Base-by-base conservation (phyloP, 2,113 vertebrate species). In the Strix aluco region DNA sequence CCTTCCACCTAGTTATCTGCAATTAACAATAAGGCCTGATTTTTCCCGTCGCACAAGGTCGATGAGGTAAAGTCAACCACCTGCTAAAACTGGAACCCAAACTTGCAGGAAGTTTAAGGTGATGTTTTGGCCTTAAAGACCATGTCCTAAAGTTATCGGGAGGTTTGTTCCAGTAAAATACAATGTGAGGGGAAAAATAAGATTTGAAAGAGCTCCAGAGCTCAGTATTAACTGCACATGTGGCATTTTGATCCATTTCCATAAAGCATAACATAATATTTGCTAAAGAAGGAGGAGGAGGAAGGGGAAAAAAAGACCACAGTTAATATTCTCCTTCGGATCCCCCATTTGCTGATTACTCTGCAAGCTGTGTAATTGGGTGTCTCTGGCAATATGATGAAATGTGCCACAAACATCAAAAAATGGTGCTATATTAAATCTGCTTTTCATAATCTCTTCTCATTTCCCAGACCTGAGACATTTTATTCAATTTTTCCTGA, bases 381-480 rank as follows among this genome's bases (percentile, higher is more conserved):
- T 96, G 94, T 96, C 94, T 96, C 96, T 80, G 91, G 92, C 90
- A 96, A 83, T 96, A 86, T 89, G 96, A 96, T 97, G 96, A 96
- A 97, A 97, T 98, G 91, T 97, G 95, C 95, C 97, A 97, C 93
- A 97, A 97, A 97, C 94, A 97, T 97, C 96, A 97, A 92, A 96
- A 96, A 96, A 90, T 0, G 83, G 94, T 93, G 92, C 96, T 97
- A 46, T 77, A 96, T 97, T 97, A 97, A 98, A 97, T 97, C 96
- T 97, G 94, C 96, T 97, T 97, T 97, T 97, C 95, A 97, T 97
- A 97, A 97, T 97, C 94, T 96, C 95, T 88, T 95, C 97, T 96
- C 97, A 96, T 98, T 97, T 96, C 94, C 96, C 91, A 93, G 96
- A 96, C 96, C 81, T 96, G 95, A 97, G 95, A 97, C 95, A 94